phyloP scores from a whole-genome alignment of 2,113 vertebrate species.

The Rhinolophus sinicus region DNA sequence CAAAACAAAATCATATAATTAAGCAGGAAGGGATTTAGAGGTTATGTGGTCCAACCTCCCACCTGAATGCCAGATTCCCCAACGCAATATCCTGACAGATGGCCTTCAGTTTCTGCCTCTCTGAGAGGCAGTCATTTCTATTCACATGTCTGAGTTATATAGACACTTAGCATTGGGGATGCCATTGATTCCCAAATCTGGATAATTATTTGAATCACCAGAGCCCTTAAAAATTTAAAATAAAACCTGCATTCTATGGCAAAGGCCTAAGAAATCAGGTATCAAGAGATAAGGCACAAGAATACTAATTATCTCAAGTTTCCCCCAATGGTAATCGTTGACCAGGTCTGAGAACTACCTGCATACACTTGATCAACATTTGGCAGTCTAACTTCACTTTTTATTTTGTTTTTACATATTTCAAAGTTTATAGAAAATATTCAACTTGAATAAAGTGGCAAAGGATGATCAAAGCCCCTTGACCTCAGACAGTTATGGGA shows the following conservation, averaged over 20 bases:
- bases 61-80: not conserved
- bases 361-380: not conserved
- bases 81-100: not conserved
- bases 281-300: not conserved
- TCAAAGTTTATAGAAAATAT: not conserved
- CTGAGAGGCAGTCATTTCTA: not conserved
- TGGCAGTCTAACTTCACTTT: not conserved
- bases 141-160: not conserved
- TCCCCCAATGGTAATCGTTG: not conserved
- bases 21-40: not conserved
- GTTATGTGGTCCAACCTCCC: not conserved
- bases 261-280: not conserved
- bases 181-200: not conserved
- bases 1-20: constrained; percentile 38
- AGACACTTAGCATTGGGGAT: not conserved
- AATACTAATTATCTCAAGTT: not conserved
- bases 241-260: not conserved
- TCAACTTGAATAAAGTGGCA: not conserved
- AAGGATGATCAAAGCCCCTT: not conserved
- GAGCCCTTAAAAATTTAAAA: not conserved
- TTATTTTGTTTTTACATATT: not conserved
- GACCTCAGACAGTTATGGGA: not conserved
- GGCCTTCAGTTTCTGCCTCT: not conserved
- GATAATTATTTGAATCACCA: not conserved
- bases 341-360: not conserved